Conservation (phyloP, 2,888 invertebrate genomes). For the Drosophila helvetica region DNA sequence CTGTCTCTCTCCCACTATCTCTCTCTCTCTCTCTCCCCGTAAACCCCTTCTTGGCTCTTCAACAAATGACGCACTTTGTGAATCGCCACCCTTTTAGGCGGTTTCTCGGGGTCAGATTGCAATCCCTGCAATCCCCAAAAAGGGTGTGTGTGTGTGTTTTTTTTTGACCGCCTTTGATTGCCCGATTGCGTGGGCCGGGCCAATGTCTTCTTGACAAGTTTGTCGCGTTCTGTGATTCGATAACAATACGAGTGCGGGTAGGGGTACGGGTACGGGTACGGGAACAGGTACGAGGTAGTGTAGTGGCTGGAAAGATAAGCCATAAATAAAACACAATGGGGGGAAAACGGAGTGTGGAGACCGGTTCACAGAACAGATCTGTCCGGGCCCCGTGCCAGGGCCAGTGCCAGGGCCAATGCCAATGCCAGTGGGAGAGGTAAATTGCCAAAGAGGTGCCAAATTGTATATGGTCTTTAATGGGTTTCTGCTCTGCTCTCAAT, state of each 20-base stretch:
- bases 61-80: slow-evolving; percentile 27
- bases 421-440: slow-evolving; percentile 49
- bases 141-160: slow-evolving; percentile 23
- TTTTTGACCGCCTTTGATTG: slow-evolving; percentile 30
- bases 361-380: slow-evolving; percentile 37
- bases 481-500: not conserved
- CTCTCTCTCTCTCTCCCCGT: too few species aligned
- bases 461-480: slow-evolving; percentile 52
- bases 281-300: not conserved
- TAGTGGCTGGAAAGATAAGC: slow-evolving; percentile 38
- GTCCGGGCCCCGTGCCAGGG: slow-evolving; percentile 9
- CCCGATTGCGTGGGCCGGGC: slow-evolving; percentile 48
- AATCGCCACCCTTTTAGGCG: slow-evolving; percentile 7
- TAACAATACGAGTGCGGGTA: slow-evolving; percentile 32
- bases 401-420: too few species aligned
- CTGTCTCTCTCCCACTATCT: too few species aligned
- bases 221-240: slow-evolving; percentile 40
- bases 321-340: slow-evolving; percentile 37
- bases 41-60: not conserved
- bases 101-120: slow-evolving; percentile 32
- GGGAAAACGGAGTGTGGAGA: slow-evolving; percentile 28
- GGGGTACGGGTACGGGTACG: not conserved
- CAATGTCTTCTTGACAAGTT: slow-evolving; percentile 49
- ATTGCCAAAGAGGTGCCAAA: slow-evolving; percentile 58
- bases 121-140: slow-evolving; percentile 33